Percentiles rank a stretch among this genome's conserved stretches.
These are phyloP conservation scores for Lepidurus apus DNA, from an alignment of 1,140 invertebrate genomes.

Conservation along the genomic window DNA sequence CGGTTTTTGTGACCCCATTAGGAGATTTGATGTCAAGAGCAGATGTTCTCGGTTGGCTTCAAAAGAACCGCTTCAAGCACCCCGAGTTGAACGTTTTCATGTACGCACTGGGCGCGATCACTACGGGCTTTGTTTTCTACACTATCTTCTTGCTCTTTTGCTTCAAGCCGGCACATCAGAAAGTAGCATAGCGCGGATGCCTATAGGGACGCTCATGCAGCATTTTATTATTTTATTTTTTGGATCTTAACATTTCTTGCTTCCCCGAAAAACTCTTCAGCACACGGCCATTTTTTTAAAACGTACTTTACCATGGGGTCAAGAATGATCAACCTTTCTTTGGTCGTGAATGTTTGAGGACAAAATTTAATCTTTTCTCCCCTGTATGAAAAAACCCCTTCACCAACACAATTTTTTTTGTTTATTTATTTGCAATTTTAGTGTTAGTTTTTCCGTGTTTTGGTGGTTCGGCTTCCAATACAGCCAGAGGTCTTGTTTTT, in stretches of 20 bases:
- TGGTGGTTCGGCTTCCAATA: slow-evolving; percentile 8
- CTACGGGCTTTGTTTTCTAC: slow-evolving; percentile 78
- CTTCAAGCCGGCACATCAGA: slow-evolving; percentile 49
- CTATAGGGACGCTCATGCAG: background rate
- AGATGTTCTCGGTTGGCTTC: slow-evolving; percentile 86
- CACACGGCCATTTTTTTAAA: background rate
- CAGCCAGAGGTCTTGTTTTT: slow-evolving; percentile 21
- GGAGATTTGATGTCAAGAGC: slow-evolving; percentile 74
- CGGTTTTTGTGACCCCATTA: slow-evolving; percentile 45
- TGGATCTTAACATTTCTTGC: background rate
- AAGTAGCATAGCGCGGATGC: slow-evolving; percentile 29
- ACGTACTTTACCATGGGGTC: background rate
- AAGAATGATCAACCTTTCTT: slow-evolving; percentile 3
- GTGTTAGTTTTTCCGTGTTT: slow-evolving; percentile 9
- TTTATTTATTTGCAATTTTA: slow-evolving; percentile 8
- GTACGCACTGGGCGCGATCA: slow-evolving; percentile 82
- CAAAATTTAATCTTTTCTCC: background rate
- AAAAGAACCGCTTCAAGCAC: slow-evolving; percentile 86
- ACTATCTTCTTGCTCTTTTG: slow-evolving; percentile 85
- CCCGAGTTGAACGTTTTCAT: slow-evolving; percentile 91
- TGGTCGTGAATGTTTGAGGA: background rate
- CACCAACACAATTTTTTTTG: background rate
- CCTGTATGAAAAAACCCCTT: slow-evolving; percentile 2
- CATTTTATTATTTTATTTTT: background rate
- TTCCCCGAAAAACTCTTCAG: background rate